These are phyloP conservation scores for Magallana angulata DNA, from an alignment of 1,140 invertebrate genomes.

Conservation along the genomic window DNA sequence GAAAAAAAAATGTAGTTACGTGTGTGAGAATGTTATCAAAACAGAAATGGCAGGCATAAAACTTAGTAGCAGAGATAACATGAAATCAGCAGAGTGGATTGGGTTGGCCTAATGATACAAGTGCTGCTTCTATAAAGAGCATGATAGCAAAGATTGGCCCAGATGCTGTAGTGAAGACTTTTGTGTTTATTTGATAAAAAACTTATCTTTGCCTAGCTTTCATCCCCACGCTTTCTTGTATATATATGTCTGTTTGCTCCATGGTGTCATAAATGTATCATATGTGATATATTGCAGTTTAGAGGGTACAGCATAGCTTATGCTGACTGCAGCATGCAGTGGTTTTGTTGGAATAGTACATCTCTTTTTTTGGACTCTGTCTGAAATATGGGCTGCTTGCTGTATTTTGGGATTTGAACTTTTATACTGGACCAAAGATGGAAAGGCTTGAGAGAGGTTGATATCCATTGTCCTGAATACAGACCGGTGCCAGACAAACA, in stretches of 20 bases:
- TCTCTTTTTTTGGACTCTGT: no score
- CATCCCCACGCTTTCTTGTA: background rate
- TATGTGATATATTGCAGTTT: background rate
- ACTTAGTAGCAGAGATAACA: background rate
- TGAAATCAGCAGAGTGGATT: background rate
- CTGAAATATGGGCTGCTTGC: no score
- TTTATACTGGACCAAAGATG: no score
- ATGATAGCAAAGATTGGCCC: background rate
- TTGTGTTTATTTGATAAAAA: slow-evolving; percentile 20
- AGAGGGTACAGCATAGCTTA: background rate
- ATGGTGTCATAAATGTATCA: background rate
- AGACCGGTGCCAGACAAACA: background rate
- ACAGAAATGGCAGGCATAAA: slow-evolving; percentile 15
- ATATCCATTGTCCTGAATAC: no score
- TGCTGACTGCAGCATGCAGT: no score
- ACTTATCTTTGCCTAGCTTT: background rate
- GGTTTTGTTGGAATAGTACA: no score
- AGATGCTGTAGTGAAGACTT: background rate
- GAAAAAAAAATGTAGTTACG: background rate
- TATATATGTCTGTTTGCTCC: slow-evolving; percentile 9
- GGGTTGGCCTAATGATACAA: background rate
- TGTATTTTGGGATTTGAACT: no score
- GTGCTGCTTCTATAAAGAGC: slow-evolving; percentile 4
- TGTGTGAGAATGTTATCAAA: slow-evolving; percentile 32
- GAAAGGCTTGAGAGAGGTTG: no score